Base-by-base conservation (phyloP, 2,888 invertebrate genomes). In the Polia nebulosa region DNA sequence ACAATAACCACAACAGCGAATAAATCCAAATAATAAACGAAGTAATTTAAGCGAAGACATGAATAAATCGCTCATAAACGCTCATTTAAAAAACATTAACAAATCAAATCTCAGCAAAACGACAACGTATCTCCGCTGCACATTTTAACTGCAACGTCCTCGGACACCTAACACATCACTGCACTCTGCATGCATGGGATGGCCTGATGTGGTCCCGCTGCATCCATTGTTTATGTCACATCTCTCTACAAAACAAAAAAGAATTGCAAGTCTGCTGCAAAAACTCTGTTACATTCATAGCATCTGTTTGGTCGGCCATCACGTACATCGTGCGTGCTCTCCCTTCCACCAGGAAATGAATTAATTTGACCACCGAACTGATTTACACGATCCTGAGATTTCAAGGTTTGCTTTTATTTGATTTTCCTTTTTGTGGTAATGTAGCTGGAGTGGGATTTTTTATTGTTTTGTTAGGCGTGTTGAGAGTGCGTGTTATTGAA, bases 321-420 rank as follows among this genome's bases (percentile, higher is more conserved):
- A 83, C 81, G 84, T 83, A 78, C 72, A 25, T 39, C 56, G 78
- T 66, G 72, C 81, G 78, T 68, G 75, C 44, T 49, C 61, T 39
- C 49, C 67, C 68, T 59, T 63, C 36, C 36, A 59, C 53, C 57
- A 64, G 78, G 61, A 71, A 83, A 81, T 81, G 81, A 75, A 81
- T 82, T 82, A 76, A 79, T 82, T 71, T 45, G 59, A 65, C 70
- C 70, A 72, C 76, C 34, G 22, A 80, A 76, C 78, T 72, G 84
- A 83, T 81, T 82, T 81, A 82, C 73, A 74, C 76, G 69, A 67
- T 36, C 44, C 70, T 65, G 65, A 72, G 68, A 73, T 78, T 72
- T 55, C 67, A 72, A 70, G 81, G 77, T 80, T 75, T 36, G 60
- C 45, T 66, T 78, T 79, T 79, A 82, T 82, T 74, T 74, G 64